Base-by-base conservation (phyloP, 2,113 vertebrate genomes). In the Toxotes chatareus region DNA sequence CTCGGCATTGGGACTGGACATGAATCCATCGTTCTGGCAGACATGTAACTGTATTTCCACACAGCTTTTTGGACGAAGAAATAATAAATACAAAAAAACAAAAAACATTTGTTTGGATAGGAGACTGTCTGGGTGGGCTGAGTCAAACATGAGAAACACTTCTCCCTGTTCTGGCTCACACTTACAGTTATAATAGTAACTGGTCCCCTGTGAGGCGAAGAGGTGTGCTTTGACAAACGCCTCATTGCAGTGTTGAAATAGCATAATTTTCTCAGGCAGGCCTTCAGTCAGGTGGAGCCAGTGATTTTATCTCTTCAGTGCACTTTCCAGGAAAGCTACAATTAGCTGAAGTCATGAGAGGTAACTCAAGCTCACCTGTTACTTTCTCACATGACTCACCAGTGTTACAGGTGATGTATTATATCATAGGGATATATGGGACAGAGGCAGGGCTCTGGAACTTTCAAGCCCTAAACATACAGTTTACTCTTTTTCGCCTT, bases 341-440 rank as follows among this genome's bases (percentile, higher is more conserved):
- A 21, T 47, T 32, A 46, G 17, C 46, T 49, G 60, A 62, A 36
- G 9, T 27, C 32, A 66, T 27, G 9, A 4, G n/a, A 64, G 47
- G 47, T 66, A 64, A 82, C 62, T 70, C 36, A 8, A 67, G 34
- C 67, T 36, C 72, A 55, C 31, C 66, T 73, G 59, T 57, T 69
- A 19, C 16, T 46, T 70, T 79, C 75, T 72, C 77, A 76, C 56
- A 38, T 14, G n/a, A 49, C 62, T 64, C 51, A 72, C 44, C 56
- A 62, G 11, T 46, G 44, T 40, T 7, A 40, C 2, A 40, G 38
- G 38, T 40, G 38, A 16, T 46, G 44, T 46, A 11, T 46, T 46
- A 46, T 46, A 46, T 46, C 12, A 13, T 46, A 16, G 13, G 4
- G 44, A 46, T 3, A 46, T 5, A 16, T 14, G 44, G 14, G 44